Evolutionary conservation across 1,140 invertebrate genomes (phyloP).

Genomic region (Dolichoris vasculosae): DNA sequence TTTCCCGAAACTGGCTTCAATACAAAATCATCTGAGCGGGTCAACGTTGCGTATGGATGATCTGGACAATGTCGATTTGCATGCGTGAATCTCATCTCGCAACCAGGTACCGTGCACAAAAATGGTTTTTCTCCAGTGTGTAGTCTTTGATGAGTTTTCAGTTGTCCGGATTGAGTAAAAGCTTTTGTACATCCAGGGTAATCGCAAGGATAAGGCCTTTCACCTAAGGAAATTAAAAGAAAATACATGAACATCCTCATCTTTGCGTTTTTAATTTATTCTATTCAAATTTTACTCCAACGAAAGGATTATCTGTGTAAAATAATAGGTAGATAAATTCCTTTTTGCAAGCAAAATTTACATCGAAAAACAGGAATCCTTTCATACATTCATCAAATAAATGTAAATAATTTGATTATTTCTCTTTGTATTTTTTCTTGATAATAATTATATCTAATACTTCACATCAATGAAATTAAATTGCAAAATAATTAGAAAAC

Average conservation of each 20-base stretch:
- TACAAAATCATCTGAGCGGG: conserved; percentile 76
- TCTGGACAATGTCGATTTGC: conserved; percentile 85
- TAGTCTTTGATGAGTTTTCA: conserved; percentile 88
- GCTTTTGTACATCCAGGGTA: conserved; percentile 84
- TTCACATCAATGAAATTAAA: no score
- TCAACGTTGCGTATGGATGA: conserved; percentile 78
- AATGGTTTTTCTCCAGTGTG: conserved; percentile 91
- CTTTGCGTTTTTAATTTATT: no score
- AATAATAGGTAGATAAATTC: background rate
- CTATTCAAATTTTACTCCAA: no score
- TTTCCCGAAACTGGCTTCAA: conserved; percentile 74
- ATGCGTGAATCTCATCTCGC: conserved; percentile 85
- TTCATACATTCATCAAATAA: no score
- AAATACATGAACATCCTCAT: background rate
- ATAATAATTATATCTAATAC: no score
- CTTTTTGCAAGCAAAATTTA: no score
- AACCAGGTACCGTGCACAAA: conserved; percentile 81
- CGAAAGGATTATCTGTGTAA: no score
- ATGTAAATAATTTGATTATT: no score
- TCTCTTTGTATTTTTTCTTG: no score
- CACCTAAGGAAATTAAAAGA: conserved; percentile 75
- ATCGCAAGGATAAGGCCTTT: conserved; percentile 86
- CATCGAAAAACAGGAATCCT: no score
- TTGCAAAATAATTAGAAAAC: no score
- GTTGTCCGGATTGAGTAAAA: conserved; percentile 89